Conservation (phyloP, 2,113 vertebrate species). For the Athene cunicularia region DNA sequence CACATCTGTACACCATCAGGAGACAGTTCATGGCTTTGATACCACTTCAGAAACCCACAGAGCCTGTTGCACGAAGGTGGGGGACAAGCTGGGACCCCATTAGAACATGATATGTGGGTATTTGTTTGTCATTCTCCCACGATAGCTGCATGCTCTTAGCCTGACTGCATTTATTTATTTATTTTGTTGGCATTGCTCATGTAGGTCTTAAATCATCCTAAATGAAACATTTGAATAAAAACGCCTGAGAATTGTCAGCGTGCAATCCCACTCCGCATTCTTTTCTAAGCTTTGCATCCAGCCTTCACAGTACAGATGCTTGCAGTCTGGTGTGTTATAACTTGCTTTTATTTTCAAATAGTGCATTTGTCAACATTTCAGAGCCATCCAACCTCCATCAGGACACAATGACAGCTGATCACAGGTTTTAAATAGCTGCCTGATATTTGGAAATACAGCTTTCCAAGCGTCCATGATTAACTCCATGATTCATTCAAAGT, state of each 20-base stretch:
- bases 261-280: background rate
- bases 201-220: background rate
- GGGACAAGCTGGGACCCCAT: background rate
- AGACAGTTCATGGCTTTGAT: background rate
- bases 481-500: conserved; percentile 1
- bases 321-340: conserved; percentile 53
- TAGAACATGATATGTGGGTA: background rate
- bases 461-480: conserved; percentile 9
- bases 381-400: conserved; percentile 8
- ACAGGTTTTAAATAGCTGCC: conserved; percentile 55
- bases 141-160: background rate
- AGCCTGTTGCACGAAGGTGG: accelerated
- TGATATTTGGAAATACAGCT: conserved; percentile 48
- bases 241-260: background rate
- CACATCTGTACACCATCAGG: background rate
- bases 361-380: conserved; percentile 50
- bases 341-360: conserved; percentile 63
- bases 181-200: background rate
- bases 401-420: conserved; percentile 52
- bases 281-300: conserved; percentile 34
- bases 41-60: background rate
- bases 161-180: background rate
- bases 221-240: conserved; percentile 35
- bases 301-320: conserved; percentile 64
- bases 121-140: background rate